Evolutionary conservation across 2,797 vertebrate species (phyloP).

Genomic region (Rhinatrema bivittatum): DNA sequence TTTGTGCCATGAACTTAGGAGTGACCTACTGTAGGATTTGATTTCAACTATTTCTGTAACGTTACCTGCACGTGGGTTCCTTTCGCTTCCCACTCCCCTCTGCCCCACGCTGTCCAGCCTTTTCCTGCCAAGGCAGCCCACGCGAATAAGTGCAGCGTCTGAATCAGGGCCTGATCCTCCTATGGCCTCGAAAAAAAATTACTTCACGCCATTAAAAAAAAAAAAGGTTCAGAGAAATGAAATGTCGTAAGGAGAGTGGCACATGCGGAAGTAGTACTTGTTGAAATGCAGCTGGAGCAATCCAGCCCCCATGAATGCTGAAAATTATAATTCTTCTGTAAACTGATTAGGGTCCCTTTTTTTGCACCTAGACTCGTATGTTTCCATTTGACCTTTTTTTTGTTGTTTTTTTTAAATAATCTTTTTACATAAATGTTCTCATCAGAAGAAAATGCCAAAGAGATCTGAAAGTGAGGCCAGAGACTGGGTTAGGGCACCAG

Average conservation of each 20-base stretch:
- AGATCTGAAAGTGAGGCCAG: fast-evolving
- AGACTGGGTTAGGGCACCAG: neutral
- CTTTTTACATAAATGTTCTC: neutral
- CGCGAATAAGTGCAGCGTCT: slow-evolving; percentile 65
- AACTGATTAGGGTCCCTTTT: slow-evolving; percentile 29
- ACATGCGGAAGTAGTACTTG: slow-evolving; percentile 51
- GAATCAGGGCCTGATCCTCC: slow-evolving; percentile 54
- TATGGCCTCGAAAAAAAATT: slow-evolving; percentile 62
- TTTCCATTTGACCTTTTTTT: slow-evolving; percentile 37
- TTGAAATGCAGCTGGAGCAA: slow-evolving; percentile 45
- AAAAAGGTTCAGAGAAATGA: slow-evolving; percentile 65
- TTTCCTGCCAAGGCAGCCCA: slow-evolving; percentile 58
- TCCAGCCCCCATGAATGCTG: slow-evolving; percentile 39
- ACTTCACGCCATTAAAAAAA: slow-evolving; percentile 65
- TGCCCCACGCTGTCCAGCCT: slow-evolving; percentile 32
- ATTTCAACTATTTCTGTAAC: slow-evolving; percentile 10
- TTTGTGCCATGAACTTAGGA: slow-evolving; percentile 35
- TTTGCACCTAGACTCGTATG: slow-evolving; percentile 30
- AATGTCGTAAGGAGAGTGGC: slow-evolving; percentile 52
- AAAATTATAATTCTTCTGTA: slow-evolving; percentile 37
- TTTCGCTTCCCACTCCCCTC: slow-evolving; percentile 21
- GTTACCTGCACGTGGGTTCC: slow-evolving; percentile 11
- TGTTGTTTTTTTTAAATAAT: slow-evolving; percentile 20
- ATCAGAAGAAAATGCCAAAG: neutral
- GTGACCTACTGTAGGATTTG: slow-evolving; percentile 33